Percentiles rank a stretch among this genome's conserved stretches.
phyloP scores from a whole-genome alignment of 2,888 invertebrate genomes.

The Enchytraeus crypticus region DNA sequence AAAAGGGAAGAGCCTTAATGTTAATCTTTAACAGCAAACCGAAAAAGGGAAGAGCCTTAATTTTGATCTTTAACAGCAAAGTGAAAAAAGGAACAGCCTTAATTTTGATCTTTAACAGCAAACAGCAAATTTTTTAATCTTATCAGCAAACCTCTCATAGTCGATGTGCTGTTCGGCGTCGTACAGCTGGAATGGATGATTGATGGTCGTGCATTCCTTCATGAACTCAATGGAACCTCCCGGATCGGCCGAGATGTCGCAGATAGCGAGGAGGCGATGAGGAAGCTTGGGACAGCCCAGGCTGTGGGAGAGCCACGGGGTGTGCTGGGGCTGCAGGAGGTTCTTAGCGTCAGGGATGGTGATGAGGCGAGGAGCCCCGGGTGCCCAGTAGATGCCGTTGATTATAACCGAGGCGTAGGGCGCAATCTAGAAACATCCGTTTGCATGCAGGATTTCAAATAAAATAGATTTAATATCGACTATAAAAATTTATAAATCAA shows the following conservation, averaged over 20 bases:
- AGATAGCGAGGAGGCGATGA: conserved; percentile 72
- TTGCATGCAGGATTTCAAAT: too few relatives aligned
- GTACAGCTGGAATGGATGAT: conserved; percentile 97
- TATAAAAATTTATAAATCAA: background rate
- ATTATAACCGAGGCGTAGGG: conserved; percentile 93
- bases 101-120: too few relatives aligned
- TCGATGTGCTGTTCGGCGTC: conserved; percentile 97
- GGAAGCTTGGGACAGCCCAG: conserved; percentile 21
- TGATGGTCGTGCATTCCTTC: conserved; percentile 99
- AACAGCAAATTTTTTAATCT: too few relatives aligned
- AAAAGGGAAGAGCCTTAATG: too few relatives aligned
- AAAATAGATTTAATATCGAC: background rate
- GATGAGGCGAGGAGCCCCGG: conserved; percentile 85
- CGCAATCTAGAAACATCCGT: conserved; percentile 61
- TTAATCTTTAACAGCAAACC: too few relatives aligned
- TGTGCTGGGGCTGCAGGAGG: conserved; percentile 62
- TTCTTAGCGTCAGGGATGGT: conserved; percentile 97
- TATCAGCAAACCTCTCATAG: conserved; percentile 64
- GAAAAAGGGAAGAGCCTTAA: too few relatives aligned
- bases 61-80: too few relatives aligned
- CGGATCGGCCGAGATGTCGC: conserved; percentile 98
- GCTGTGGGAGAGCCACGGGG: conserved; percentile 54
- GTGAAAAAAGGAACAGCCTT: too few relatives aligned
- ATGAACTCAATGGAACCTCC: conserved; percentile 98
- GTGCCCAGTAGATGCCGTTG: conserved; percentile 98